A percentile compares a stretch with the other conserved stretches of the same genome.
These are phyloP conservation scores for Elachura formosa DNA, from an alignment of 2,113 vertebrate species.

Conservation along the genomic window DNA sequence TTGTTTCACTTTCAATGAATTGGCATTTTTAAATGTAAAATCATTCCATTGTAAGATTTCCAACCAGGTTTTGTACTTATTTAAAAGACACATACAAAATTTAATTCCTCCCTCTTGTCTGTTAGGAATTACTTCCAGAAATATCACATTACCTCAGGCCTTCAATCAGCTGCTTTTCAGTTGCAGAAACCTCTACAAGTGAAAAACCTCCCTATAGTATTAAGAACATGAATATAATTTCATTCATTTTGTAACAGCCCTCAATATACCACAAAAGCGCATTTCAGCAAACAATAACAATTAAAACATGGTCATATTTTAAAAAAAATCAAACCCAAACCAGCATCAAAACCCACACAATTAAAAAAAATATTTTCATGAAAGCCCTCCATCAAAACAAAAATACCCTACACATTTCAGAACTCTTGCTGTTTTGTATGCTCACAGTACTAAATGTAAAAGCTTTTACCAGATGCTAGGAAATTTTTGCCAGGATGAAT, in stretches of 20 bases:
- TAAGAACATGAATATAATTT: background rate
- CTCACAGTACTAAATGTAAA: background rate
- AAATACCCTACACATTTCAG: background rate
- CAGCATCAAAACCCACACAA: background rate
- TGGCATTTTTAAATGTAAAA: background rate
- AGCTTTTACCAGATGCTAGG: slow-evolving; percentile 45
- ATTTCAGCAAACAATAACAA: slow-evolving; percentile 15
- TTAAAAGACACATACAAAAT: slow-evolving; percentile 1
- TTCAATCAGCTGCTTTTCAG: slow-evolving; percentile 11
- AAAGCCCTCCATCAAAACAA: no score
- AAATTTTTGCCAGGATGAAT: slow-evolving; percentile 49
- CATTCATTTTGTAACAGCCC: background rate
- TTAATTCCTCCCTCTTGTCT: background rate
- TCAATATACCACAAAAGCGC: background rate
- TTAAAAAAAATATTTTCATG: no score
- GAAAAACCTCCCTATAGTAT: background rate
- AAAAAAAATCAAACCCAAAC: background rate
- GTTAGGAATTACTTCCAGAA: slow-evolving; percentile 27
- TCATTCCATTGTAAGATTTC: background rate
- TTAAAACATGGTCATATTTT: background rate
- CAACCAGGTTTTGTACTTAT: background rate
- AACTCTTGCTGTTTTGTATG: background rate
- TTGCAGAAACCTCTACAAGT: background rate
- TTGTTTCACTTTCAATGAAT: background rate
- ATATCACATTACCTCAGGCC: background rate